phyloP scores from a whole-genome alignment of 2,888 invertebrate genomes.

The Tridacna crocea region DNA sequence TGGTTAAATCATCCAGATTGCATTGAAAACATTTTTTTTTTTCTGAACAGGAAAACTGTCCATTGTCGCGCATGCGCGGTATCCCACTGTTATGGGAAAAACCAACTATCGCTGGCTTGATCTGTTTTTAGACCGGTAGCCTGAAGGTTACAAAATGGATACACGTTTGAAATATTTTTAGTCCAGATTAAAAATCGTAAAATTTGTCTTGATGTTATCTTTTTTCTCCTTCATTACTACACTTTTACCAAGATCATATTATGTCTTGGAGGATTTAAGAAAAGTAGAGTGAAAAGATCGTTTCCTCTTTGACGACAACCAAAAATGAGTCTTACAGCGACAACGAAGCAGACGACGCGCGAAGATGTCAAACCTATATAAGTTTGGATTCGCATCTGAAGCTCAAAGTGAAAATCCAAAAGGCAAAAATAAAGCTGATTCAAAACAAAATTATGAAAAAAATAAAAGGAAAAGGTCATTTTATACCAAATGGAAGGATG shows the following conservation, averaged over 20 bases:
- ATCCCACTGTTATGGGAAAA: not conserved
- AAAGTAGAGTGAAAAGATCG: too few relatives aligned
- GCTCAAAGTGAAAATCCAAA: not conserved
- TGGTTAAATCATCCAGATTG: not conserved
- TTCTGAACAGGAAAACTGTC: not conserved
- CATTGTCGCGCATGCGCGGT: not conserved
- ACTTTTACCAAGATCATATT: not conserved
- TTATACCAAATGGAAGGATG: conserved; percentile 13
- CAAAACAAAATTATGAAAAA: not conserved
- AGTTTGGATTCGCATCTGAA: not conserved
- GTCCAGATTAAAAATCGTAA: not conserved
- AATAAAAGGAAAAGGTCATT: not conserved
- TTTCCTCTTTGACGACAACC: not conserved
- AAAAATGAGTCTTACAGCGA: not conserved
- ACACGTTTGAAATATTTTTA: too few relatives aligned
- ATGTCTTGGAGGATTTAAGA: too few relatives aligned
- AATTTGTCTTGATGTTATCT: not conserved
- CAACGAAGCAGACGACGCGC: not conserved
- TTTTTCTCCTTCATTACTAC: not conserved
- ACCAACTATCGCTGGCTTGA: not conserved
- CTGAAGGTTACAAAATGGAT: too few relatives aligned
- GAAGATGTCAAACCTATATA: not conserved
- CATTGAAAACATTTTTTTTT: not conserved
- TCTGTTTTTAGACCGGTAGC: not conserved
- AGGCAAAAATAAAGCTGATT: not conserved